phyloP scores from a whole-genome alignment of 1,140 invertebrate species.

The Drosophila arizonae region DNA sequence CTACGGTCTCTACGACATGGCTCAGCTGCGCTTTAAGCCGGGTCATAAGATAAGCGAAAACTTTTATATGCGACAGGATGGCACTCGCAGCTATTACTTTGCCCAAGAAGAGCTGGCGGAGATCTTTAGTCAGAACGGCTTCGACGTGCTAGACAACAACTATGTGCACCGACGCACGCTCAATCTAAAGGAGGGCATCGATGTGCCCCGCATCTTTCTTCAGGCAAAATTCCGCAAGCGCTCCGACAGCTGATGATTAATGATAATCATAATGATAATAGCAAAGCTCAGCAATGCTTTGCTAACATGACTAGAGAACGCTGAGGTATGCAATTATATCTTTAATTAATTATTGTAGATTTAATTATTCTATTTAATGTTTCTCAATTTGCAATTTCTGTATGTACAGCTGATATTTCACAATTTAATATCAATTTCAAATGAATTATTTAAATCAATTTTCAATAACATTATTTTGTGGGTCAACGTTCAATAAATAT shows the following conservation, averaged over 20 bases:
- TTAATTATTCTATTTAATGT: too few relatives aligned
- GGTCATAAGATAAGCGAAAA: constrained; percentile 97
- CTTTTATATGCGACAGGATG: constrained; percentile 98
- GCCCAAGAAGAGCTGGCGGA: constrained; percentile 86
- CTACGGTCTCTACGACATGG: constrained; percentile 99
- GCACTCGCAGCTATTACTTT: constrained; percentile 95
- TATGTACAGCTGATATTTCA: too few relatives aligned
- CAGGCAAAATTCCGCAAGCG: constrained; percentile 93
- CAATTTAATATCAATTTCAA: not conserved
- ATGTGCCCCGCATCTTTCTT: constrained; percentile 95
- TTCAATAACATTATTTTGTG: constrained; percentile 63
- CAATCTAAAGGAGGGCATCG: constrained; percentile 95
- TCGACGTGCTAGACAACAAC: constrained; percentile 86
- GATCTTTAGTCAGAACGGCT: constrained; percentile 86
- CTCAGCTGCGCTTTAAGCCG: constrained; percentile 95
- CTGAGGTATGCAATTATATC: too few relatives aligned
- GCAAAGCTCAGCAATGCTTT: too few relatives aligned
- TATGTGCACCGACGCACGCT: constrained; percentile 94
- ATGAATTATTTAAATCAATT: constrained; percentile 67
- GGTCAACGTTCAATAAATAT: constrained; percentile 81
- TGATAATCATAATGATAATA: too few relatives aligned
- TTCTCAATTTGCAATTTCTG: too few relatives aligned
- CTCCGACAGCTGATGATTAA: not conserved
- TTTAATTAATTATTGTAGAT: too few relatives aligned
- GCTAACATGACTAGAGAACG: too few relatives aligned